phyloP scores from a whole-genome alignment of 2,797 vertebrate species.

The Benthosema pterotum region DNA sequence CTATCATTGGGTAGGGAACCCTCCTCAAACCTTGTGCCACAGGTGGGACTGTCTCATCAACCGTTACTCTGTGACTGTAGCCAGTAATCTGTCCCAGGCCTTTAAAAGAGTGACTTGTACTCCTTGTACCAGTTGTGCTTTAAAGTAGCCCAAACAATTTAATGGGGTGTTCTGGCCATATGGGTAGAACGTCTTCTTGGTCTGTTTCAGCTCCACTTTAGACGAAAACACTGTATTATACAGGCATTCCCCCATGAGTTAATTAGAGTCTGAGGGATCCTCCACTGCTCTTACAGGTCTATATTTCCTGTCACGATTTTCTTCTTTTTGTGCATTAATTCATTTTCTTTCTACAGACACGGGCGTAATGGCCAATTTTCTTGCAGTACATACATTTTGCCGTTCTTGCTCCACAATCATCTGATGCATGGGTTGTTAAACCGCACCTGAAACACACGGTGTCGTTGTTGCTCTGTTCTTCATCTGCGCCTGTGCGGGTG shows the following conservation, averaged over 20 bases:
- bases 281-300: conserved; percentile 1
- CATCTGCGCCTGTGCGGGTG: too few relatives aligned
- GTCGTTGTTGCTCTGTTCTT: too few relatives aligned
- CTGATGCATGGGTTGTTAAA: too few relatives aligned
- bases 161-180: conserved; percentile 17
- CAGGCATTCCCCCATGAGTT: too few relatives aligned
- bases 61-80: conserved; percentile 30
- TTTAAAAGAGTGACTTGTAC: conserved; percentile 24
- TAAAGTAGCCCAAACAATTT: too few relatives aligned
- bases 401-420: too few relatives aligned
- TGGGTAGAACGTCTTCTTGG: conserved; percentile 17
- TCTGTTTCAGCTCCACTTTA: conserved; percentile 18
- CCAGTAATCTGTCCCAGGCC: conserved; percentile 25
- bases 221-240: too few relatives aligned
- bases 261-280: neutral
- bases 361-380: neutral
- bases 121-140: neutral
- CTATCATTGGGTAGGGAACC: too few relatives aligned
- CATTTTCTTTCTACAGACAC: neutral
- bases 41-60: conserved; percentile 20
- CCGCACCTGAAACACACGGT: too few relatives aligned
- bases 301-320: neutral
- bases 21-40: neutral
- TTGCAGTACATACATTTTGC: too few relatives aligned
- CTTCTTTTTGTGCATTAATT: neutral